Conservation (phyloP, 2,888 invertebrate species). For the Drosophila meridionalis region DNA sequence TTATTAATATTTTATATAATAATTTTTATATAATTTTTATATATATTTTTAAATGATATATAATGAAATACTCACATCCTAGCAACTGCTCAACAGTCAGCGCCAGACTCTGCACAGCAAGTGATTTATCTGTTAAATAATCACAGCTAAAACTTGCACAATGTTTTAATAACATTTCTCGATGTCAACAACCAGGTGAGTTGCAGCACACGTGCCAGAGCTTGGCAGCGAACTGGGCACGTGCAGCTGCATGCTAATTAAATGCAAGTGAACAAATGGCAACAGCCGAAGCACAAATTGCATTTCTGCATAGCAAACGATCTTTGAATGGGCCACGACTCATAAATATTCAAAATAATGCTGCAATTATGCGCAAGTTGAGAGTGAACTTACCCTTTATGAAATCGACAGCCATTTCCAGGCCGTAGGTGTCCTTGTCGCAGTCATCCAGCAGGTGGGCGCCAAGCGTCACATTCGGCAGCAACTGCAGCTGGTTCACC, state of each 20-base stretch:
- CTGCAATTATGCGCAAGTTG: slow-evolving; percentile 3
- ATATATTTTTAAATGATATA: too few species aligned
- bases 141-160: not conserved
- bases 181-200: not conserved
- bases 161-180: too few species aligned
- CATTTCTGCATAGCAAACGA: slow-evolving; percentile 3
- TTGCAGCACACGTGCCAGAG: too few species aligned
- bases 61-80: too few species aligned
- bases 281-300: not conserved
- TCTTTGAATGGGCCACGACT: slow-evolving; percentile 19
- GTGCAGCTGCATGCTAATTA: slow-evolving; percentile 38
- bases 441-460: slow-evolving; percentile 97
- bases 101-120: too few species aligned
- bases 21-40: too few species aligned
- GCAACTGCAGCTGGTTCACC: slow-evolving; percentile 89
- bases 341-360: slow-evolving; percentile 38
- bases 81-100: not conserved
- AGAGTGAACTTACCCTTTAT: slow-evolving; percentile 95
- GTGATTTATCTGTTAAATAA: not conserved
- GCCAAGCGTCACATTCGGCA: slow-evolving; percentile 92
- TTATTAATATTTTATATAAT: too few species aligned
- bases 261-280: slow-evolving; percentile 9
- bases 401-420: slow-evolving; percentile 98
- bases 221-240: not conserved
- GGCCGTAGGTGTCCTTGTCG: slow-evolving; percentile 97